Evolutionary conservation across 2,797 vertebrate species (phyloP).

Genomic region (Garrulus glandarius): DNA sequence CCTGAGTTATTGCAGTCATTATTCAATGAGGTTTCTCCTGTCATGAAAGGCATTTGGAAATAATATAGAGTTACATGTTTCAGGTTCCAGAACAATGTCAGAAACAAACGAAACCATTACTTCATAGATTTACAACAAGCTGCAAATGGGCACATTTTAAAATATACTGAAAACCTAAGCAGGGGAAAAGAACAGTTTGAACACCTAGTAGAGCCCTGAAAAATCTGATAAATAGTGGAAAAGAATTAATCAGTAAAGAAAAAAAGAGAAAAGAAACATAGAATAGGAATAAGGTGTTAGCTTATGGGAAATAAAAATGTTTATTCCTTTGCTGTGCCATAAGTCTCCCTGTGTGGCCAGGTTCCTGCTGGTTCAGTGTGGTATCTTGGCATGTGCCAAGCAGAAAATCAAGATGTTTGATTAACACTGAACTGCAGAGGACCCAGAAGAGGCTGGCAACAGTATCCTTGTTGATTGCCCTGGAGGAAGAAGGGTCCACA

Average conservation of each 20-base stretch:
- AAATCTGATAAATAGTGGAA: not conserved
- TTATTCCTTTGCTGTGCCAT: not conserved
- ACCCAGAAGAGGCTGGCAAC: not conserved
- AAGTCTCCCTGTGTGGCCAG: not conserved
- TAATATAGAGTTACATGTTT: not conserved
- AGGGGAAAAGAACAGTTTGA: not conserved
- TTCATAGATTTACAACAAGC: not conserved
- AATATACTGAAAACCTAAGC: not conserved
- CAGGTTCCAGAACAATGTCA: not conserved
- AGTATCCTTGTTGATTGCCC: not conserved
- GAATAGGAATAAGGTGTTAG: not conserved
- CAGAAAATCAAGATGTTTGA: not conserved
- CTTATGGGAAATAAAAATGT: not conserved
- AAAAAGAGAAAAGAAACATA: not conserved
- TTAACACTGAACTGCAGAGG: not conserved
- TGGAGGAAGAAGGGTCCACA: not conserved
- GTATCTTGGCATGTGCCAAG: not conserved
- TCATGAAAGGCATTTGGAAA: not conserved
- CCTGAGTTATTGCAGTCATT: not conserved
- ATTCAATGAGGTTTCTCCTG: not conserved
- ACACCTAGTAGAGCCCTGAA: not conserved
- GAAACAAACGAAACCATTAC: conserved; percentile 25
- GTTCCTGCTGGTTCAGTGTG: not conserved
- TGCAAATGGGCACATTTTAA: not conserved
- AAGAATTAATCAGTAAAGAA: not conserved